Evolutionary conservation across 2,888 invertebrate species (phyloP), one percentile per base, ranked within the genome.

Genomic region (Cerastoderma edule): DNA sequence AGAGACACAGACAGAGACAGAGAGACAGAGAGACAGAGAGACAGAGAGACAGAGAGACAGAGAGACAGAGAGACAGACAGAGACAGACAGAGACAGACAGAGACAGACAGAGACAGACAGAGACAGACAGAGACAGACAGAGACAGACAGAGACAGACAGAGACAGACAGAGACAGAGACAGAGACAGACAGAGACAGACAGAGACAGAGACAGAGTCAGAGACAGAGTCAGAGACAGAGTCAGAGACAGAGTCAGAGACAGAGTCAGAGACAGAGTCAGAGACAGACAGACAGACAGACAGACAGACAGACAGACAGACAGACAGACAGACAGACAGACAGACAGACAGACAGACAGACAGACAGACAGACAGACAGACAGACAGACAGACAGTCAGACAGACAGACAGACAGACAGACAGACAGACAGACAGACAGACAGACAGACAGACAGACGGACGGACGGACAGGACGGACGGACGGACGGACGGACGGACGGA

Each of bases 121-220:
- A 44, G 44, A 44, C 19, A 44, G 44, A 44, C 44, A 44, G 8
- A 8, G n/a, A n/a, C n/a, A n/a, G n/a, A n/a, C n/a, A n/a, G n/a
- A n/a, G n/a, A n/a, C n/a, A n/a, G n/a, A n/a, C n/a, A n/a, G n/a
- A n/a, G n/a, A n/a, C n/a, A n/a, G n/a, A n/a, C n/a, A n/a, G n/a
- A n/a, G n/a, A n/a, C n/a, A n/a, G n/a, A 53, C 22, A 53, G 53
- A 19, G 10, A 53, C 19, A 19, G 22, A 53, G 53, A 10, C 8
- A 53, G 53, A 53, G 53, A 53, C 19, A 53, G 53, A 53, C 19
- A 53, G 16, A 53, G 53, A 53, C 19, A 60, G 30, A 60, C 28
- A 32, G 33, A 32, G 60, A 28, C 16, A 35, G 35, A 22, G 65
- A 44, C 10, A 39, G 35, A n/a, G n/a, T n/a, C n/a, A 35, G 19